Conservation (phyloP, 2,888 invertebrate genomes). For the Eulithis prunata region DNA sequence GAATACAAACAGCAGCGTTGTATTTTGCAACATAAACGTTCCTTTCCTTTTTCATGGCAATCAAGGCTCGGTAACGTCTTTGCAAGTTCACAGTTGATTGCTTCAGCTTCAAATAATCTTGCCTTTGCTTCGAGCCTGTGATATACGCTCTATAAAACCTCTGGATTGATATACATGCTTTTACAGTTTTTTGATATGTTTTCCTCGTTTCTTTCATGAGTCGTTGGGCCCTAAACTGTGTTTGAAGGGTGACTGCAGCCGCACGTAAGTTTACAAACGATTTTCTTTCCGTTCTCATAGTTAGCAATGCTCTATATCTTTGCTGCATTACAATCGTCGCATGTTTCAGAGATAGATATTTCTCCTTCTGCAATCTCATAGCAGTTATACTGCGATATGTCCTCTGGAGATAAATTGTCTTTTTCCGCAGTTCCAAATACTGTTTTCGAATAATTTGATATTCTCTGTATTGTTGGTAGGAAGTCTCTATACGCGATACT, state of each 20-base stretch:
- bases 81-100: constrained; percentile 55
- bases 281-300: constrained; percentile 60
- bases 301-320: constrained; percentile 63
- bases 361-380: constrained; percentile 63
- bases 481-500: constrained; percentile 39
- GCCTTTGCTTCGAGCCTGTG: constrained; percentile 54
- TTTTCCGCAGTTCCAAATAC: constrained; percentile 66
- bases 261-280: constrained; percentile 52
- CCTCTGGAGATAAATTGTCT: constrained; percentile 69
- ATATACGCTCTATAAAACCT: constrained; percentile 61
- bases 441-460: constrained; percentile 52
- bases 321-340: constrained; percentile 62
- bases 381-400: constrained; percentile 59
- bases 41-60: constrained; percentile 62
- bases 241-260: constrained; percentile 55
- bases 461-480: constrained; percentile 56
- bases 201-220: constrained; percentile 62
- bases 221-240: constrained; percentile 64
- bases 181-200: constrained; percentile 62
- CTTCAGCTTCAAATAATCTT: constrained; percentile 52
- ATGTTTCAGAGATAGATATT: constrained; percentile 59
- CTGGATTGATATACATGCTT: constrained; percentile 71
- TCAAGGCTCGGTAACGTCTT: constrained; percentile 67
- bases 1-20: constrained; percentile 52
- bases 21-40: constrained; percentile 55